Conservation (phyloP, 1,140 invertebrate species). For the Drosophila insularis region DNA sequence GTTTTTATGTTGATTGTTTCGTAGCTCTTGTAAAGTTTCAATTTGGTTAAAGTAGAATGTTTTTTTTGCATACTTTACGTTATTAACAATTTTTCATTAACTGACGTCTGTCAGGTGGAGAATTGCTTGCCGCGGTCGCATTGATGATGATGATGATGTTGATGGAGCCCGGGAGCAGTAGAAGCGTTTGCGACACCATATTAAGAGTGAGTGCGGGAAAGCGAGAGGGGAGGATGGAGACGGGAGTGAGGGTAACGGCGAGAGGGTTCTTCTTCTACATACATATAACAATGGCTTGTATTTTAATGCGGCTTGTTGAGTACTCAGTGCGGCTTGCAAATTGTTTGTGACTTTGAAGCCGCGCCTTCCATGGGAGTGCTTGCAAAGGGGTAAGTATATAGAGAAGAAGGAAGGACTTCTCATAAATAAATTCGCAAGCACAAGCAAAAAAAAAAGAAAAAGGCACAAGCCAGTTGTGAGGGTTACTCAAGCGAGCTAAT, state of each 20-base stretch:
- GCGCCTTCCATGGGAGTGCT: constrained; percentile 34
- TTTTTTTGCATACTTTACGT: constrained; percentile 29
- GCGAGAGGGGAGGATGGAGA: neutral
- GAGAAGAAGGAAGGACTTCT: neutral
- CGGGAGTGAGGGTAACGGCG: neutral
- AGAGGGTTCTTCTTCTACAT: constrained; percentile 1
- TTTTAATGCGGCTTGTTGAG: constrained; percentile 70
- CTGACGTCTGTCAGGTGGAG: constrained; percentile 18
- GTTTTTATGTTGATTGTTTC: constrained; percentile 4
- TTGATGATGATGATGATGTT: neutral
- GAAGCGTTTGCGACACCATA: constrained; percentile 5
- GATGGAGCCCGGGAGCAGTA: neutral
- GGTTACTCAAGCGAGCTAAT: constrained; percentile 51
- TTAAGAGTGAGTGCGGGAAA: neutral
- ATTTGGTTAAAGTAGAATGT: constrained; percentile 9
- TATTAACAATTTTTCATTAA: constrained; percentile 41
- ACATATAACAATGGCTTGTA: constrained; percentile 54
- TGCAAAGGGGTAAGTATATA: neutral
- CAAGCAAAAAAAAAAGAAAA: neutral
- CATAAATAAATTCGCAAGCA: neutral
- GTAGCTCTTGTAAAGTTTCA: constrained; percentile 36
- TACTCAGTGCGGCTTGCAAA: constrained; percentile 65
- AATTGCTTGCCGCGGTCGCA: constrained; percentile 4
- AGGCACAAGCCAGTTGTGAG: constrained; percentile 30
- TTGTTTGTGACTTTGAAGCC: constrained; percentile 68